These are phyloP conservation scores for Sebastes miniatus DNA, from an alignment of 2,797 vertebrate genomes.

Conservation along the genomic window DNA sequence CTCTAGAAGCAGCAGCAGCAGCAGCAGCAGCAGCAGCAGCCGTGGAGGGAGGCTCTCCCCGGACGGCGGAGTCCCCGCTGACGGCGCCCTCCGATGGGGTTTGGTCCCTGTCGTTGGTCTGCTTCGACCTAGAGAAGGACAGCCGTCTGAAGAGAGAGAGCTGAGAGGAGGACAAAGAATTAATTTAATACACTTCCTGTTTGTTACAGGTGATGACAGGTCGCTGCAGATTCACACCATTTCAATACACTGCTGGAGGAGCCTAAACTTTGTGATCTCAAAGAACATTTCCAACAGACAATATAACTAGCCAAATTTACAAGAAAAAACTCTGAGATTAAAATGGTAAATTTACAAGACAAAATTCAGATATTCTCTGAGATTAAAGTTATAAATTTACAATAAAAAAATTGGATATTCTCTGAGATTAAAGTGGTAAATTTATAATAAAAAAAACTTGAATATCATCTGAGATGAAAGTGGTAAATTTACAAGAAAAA, in stretches of 20 bases:
- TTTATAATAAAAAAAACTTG: too few relatives aligned
- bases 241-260: background rate
- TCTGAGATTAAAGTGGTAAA: too few relatives aligned
- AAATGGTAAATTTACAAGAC: too few relatives aligned
- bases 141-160: conserved; percentile 87
- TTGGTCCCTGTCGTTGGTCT: conserved; percentile 13
- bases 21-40: background rate
- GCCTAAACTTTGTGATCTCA: too few relatives aligned
- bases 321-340: too few relatives aligned
- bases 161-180: conserved; percentile 65
- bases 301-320: background rate
- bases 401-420: too few relatives aligned
- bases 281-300: background rate
- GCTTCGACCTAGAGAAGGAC: conserved; percentile 69
- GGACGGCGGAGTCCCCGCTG: background rate
- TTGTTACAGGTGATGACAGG: background rate
- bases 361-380: too few relatives aligned
- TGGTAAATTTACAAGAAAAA: too few relatives aligned
- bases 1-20: conserved; percentile 25
- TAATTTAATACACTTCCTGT: background rate
- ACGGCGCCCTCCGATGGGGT: background rate
- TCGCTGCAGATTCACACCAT: background rate
- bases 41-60: background rate
- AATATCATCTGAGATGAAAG: too few relatives aligned
- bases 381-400: too few relatives aligned